phyloP scores from a whole-genome alignment of 2,888 invertebrate species.

The Spisula solida region DNA sequence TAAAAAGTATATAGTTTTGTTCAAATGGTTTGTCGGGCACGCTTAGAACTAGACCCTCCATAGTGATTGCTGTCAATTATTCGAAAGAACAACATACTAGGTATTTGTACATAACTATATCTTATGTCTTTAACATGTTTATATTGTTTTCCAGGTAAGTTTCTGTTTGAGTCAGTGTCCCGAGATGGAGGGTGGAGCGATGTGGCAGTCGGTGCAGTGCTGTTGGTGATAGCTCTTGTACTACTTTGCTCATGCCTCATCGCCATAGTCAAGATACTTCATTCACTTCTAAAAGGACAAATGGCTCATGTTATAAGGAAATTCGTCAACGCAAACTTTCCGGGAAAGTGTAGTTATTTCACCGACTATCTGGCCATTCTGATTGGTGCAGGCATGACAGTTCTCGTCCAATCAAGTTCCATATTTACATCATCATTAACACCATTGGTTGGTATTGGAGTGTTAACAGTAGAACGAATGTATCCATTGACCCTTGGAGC shows the following conservation, averaged over 20 bases:
- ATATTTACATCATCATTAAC: constrained; percentile 90
- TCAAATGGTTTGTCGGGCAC: too few species aligned
- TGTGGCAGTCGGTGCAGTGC: constrained; percentile 88
- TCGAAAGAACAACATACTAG: neutral
- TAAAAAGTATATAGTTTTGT: too few species aligned
- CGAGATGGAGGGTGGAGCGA: constrained; percentile 79
- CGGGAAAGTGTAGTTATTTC: constrained; percentile 86
- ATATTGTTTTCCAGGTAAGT: constrained; percentile 65
- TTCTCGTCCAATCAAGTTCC: constrained; percentile 89
- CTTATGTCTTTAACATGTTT: neutral
- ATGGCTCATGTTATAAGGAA: constrained; percentile 83
- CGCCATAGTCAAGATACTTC: constrained; percentile 89
- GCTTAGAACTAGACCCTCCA: too few species aligned
- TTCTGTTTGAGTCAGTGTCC: constrained; percentile 72
- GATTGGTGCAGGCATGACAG: constrained; percentile 89
- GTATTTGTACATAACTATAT: neutral
- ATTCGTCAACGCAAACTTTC: constrained; percentile 86
- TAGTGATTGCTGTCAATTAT: neutral
- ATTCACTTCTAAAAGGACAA: constrained; percentile 80
- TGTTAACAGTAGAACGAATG: constrained; percentile 88
- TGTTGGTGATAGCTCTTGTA: constrained; percentile 88
- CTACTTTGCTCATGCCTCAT: constrained; percentile 88
- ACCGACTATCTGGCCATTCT: constrained; percentile 89
- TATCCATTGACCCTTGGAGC: constrained; percentile 89
- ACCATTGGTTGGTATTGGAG: constrained; percentile 89